Conservation (phyloP, 2,888 invertebrate species). For the Nebria brevicollis region DNA sequence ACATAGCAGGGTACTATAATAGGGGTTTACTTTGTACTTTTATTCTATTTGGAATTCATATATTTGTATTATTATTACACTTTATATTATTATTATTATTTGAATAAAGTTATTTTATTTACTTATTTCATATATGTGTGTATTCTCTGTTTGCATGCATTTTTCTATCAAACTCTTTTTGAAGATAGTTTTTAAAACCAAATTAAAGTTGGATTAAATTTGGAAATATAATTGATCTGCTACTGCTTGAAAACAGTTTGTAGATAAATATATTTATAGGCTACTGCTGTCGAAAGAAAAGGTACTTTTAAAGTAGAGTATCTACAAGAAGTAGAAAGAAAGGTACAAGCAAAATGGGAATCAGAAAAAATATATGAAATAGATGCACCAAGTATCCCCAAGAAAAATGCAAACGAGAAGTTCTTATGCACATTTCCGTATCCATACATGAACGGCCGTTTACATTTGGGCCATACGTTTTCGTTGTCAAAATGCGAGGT, state of each 20-base stretch:
- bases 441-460: conserved; percentile 99
- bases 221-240: background rate
- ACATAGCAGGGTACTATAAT: no score
- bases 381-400: conserved; percentile 76
- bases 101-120: background rate
- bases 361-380: conserved; percentile 80
- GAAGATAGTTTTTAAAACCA: background rate
- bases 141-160: no score
- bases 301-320: conserved; percentile 97
- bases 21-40: no score
- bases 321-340: conserved; percentile 87
- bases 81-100: no score
- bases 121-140: background rate
- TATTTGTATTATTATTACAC: no score
- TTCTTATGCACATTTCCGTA: conserved; percentile 96
- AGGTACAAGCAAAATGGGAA: conserved; percentile 89
- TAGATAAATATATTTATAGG: conserved; percentile 50
- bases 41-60: no score
- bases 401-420: conserved; percentile 75
- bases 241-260: background rate
- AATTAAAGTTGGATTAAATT: background rate
- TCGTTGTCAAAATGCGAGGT: conserved; percentile 97
- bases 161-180: background rate
- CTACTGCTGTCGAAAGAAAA: conserved; percentile 73
- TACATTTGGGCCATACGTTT: conserved; percentile 98